Base-by-base conservation (phyloP, 2,113 vertebrate species). In the Seriola aureovittata region DNA sequence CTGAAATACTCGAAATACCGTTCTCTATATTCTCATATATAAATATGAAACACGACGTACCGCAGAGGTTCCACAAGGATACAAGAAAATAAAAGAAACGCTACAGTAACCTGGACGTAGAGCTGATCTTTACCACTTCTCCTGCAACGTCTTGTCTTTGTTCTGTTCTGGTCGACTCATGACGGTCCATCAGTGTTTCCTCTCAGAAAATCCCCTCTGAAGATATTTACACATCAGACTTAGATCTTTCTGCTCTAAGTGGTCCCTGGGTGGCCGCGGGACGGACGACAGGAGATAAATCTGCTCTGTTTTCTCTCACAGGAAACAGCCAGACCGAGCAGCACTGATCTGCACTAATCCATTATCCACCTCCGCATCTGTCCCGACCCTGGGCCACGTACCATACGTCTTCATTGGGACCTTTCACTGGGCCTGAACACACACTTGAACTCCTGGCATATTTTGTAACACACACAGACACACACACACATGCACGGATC, bases 341-440 rank as follows among this genome's bases (percentile, higher is more conserved):
- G 2, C 64, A 0, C 58, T 65, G 78, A 78, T 83, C 88, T 77
- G 71, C 73, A 64, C 82, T 75, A 23, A 85, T 86, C 83, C 75
- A 82, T 89, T 78, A 81, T 70, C 73, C 77, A 72, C 77, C 78
- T 80, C 70, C 85, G 55, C 65, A 65, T 81, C 80, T 75, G 81
- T 81, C 66, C 81, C 81, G 59, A 71, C 65, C 77, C 50, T 13
- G 68, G 78, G 48, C 64, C 62, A 0, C 2, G 29, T 29, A 0
- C 79, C 71, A 84, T 89, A 85, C 64, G 2, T 92, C 85, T 91
- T 91, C 84, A 88, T 85, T 64, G 77, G 72, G 74, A 74, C 79
- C 80, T 70, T 72, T 89, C 48, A 64, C 68, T 60, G 44, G 69
- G 69, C 71, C 69, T 17, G 57, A 58, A 60, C 71, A 62, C 79